Evolutionary conservation across 2,888 invertebrate species (phyloP).

Genomic region (Drosophila anomelani): DNA sequence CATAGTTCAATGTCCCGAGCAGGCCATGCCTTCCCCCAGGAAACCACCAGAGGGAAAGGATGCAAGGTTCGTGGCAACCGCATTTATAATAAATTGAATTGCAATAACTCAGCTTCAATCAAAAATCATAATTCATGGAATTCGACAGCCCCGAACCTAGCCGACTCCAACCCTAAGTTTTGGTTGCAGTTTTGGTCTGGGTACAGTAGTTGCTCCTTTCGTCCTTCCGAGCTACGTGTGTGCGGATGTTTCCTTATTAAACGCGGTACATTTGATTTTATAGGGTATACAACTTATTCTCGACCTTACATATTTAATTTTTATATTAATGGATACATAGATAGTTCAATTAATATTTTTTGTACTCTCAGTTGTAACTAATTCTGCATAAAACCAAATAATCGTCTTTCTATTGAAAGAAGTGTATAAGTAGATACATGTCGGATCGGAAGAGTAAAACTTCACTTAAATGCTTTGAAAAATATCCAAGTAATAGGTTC

Average conservation of each 20-base stretch:
- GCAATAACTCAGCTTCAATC: conserved; percentile 84
- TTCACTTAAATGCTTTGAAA: too few relatives aligned
- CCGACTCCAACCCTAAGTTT: conserved; percentile 37
- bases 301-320: too few relatives aligned
- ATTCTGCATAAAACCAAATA: too few relatives aligned
- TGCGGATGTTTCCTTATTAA: conserved; percentile 16
- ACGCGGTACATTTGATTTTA: not conserved
- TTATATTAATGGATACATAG: too few relatives aligned
- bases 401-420: too few relatives aligned
- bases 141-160: conserved; percentile 72
- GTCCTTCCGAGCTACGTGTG: conserved; percentile 20
- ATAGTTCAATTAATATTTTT: too few relatives aligned
- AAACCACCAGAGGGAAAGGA: not conserved
- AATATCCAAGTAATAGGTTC: too few relatives aligned
- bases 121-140: conserved; percentile 84
- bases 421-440: too few relatives aligned
- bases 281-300: not conserved
- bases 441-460: too few relatives aligned
- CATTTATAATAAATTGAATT: conserved; percentile 82
- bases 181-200: conserved; percentile 27
- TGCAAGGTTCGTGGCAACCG: conserved; percentile 65
- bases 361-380: too few relatives aligned
- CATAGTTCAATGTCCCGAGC: conserved; percentile 81
- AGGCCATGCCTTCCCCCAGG: conserved; percentile 51
- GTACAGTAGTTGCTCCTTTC: not conserved